Evolutionary conservation across 2,113 vertebrate genomes (phyloP).

Genomic region (human): GRCh38 chr9:4838001-4838500

Average conservation of each 20-base stretch:
- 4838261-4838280: not conserved
- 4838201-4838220: not conserved
- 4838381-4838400: not conserved
- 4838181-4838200: not conserved
- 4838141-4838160: not conserved
- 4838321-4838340: not conserved
- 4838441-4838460: not conserved
- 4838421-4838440: not conserved
- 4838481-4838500: not conserved
- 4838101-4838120: slow-evolving; percentile 11
- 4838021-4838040: not conserved
- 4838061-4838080: not conserved
- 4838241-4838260: not conserved
- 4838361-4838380: not conserved
- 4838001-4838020: slow-evolving; percentile 11
- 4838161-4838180: not conserved
- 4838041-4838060: slow-evolving; percentile 15
- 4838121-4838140: not conserved
- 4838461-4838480: not conserved
- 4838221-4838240: not conserved
- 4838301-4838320: not conserved
- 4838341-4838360: slow-evolving; percentile 38
- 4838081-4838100: slow-evolving; percentile 17
- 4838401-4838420: not conserved
- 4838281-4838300: not conserved